Percentiles rank a stretch among this genome's conserved stretches.
Conservation (phyloP, 1,140 invertebrate genomes). For the Drosophila lini region DNA sequence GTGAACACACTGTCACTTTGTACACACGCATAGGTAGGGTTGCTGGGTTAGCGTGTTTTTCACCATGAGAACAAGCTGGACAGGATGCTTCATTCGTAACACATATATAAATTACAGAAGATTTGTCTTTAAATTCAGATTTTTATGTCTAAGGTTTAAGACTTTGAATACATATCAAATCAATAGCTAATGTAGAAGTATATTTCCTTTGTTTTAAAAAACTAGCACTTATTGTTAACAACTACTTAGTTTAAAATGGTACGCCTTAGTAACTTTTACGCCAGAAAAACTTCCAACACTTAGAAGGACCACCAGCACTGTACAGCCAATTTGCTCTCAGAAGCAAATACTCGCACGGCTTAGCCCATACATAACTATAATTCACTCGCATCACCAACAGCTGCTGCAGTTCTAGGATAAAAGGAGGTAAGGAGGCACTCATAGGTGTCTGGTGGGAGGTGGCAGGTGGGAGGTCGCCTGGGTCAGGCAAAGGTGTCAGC, state of each 20-base stretch:
- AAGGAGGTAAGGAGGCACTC: neutral
- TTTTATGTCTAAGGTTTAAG: neutral
- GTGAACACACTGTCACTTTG: conserved; percentile 24
- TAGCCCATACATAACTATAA: conserved; percentile 66
- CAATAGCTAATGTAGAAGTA: no score
- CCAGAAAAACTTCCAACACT: conserved; percentile 1
- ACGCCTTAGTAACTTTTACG: neutral
- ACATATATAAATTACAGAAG: neutral
- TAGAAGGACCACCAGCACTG: neutral
- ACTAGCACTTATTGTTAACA: neutral
- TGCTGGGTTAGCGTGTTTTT: neutral
- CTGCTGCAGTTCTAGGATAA: conserved; percentile 16
- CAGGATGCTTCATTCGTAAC: neutral
- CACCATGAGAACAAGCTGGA: neutral
- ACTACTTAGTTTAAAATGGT: neutral
- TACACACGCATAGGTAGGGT: conserved; percentile 6
- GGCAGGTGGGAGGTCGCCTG: neutral
- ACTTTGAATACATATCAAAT: no score
- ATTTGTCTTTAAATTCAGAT: neutral
- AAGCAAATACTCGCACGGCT: conserved; percentile 41
- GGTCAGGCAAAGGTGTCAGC: conserved; percentile 60
- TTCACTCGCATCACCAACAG: conserved; percentile 59
- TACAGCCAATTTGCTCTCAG: conserved; percentile 19
- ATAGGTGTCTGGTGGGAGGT: conserved; percentile 9
- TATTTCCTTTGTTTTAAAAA: neutral